Conservation (phyloP, 2,888 invertebrate species). For the Vesta saturnalis region DNA sequence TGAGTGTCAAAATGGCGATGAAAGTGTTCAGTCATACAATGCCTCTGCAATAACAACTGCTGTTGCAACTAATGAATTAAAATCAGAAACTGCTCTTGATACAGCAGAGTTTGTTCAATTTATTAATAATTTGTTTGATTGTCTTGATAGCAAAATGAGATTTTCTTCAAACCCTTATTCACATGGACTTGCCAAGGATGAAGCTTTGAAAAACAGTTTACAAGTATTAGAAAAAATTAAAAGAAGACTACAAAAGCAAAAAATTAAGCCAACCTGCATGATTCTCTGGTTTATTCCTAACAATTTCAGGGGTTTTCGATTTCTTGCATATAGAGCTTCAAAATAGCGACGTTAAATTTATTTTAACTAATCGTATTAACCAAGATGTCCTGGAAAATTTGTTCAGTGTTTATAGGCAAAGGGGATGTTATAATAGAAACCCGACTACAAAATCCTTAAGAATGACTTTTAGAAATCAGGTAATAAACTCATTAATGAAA, state of each 20-base stretch:
- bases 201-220: not conserved
- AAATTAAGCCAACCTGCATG: not conserved
- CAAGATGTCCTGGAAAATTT: not conserved
- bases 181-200: not conserved
- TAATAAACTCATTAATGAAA: too few relatives aligned
- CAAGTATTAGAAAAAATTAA: not conserved
- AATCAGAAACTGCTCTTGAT: too few relatives aligned
- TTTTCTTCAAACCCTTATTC: too few relatives aligned
- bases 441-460: not conserved
- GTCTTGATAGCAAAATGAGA: slow-evolving; percentile 10
- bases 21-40: slow-evolving; percentile 17
- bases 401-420: not conserved
- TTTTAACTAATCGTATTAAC: too few relatives aligned
- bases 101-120: slow-evolving; percentile 19
- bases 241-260: not conserved
- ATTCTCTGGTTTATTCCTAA: not conserved
- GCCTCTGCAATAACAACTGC: slow-evolving; percentile 8
- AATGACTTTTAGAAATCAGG: not conserved
- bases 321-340: not conserved
- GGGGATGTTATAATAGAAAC: not conserved
- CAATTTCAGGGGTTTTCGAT: not conserved
- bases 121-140: slow-evolving; percentile 18
- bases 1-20: slow-evolving; percentile 20
- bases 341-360: too few relatives aligned
- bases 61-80: not conserved